Evolutionary conservation across 2,888 invertebrate genomes (phyloP).

Genomic region (Cheilosia impressa): DNA sequence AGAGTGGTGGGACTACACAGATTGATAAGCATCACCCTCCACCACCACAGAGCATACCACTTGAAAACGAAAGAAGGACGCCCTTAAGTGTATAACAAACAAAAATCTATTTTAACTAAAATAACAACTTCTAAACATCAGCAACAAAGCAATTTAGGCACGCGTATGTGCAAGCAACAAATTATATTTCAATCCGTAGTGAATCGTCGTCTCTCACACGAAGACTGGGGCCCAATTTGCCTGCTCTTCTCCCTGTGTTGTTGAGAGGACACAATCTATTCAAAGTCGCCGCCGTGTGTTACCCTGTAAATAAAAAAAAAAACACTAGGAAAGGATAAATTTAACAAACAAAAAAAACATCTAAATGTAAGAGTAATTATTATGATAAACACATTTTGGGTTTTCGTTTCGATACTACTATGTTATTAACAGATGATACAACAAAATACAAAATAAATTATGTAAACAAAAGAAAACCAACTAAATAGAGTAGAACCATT

Average conservation of each 20-base stretch:
- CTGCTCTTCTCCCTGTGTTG: slow-evolving; percentile 55
- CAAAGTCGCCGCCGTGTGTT: slow-evolving; percentile 43
- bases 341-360: neutral
- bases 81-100: slow-evolving; percentile 35
- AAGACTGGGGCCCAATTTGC: slow-evolving; percentile 56
- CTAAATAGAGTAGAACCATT: slow-evolving; percentile 37
- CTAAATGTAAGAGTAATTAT: slow-evolving; percentile 54
- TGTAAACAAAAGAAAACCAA: slow-evolving; percentile 19
- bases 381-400: slow-evolving; percentile 17
- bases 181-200: slow-evolving; percentile 42
- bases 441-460: slow-evolving; percentile 40
- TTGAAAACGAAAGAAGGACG: slow-evolving; percentile 32
- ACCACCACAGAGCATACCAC: slow-evolving; percentile 47
- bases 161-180: slow-evolving; percentile 39
- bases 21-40: slow-evolving; percentile 84
- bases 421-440: slow-evolving; percentile 43
- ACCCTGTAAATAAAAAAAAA: slow-evolving; percentile 67
- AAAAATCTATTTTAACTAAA: slow-evolving; percentile 9
- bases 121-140: slow-evolving; percentile 12
- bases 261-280: slow-evolving; percentile 70
- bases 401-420: slow-evolving; percentile 54
- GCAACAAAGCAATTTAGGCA: slow-evolving; percentile 42
- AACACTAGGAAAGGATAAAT: slow-evolving; percentile 60
- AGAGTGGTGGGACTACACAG: slow-evolving; percentile 98
- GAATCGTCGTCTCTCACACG: slow-evolving; percentile 45